phyloP scores from a whole-genome alignment of 2,888 invertebrate genomes.

The Cryptocheilus praepositus region DNA sequence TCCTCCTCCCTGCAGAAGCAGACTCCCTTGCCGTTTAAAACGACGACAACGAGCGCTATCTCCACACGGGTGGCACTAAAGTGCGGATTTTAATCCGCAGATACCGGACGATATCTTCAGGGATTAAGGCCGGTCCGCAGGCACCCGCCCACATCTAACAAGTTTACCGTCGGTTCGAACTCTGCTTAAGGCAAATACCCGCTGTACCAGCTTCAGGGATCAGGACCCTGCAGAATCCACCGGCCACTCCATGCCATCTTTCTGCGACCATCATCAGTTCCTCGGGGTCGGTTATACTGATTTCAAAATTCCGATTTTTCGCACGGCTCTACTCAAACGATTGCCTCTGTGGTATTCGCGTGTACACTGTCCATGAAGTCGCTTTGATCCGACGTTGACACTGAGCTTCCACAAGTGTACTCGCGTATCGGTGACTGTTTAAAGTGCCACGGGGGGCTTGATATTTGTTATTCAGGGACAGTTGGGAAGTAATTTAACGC shows the following conservation, averaged over 20 bases:
- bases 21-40: conserved; percentile 41
- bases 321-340: too few species aligned
- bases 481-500: too few species aligned
- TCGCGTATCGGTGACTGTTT: too few species aligned
- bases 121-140: conserved; percentile 62
- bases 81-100: conserved; percentile 71
- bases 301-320: too few species aligned
- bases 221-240: conserved; percentile 22
- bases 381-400: too few species aligned
- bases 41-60: conserved; percentile 53
- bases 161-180: conserved; percentile 56
- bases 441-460: too few species aligned
- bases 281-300: too few species aligned
- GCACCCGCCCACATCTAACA: conserved; percentile 50
- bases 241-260: neutral
- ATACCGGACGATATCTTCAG: conserved; percentile 68
- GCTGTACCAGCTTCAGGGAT: conserved; percentile 23
- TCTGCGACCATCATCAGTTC: neutral
- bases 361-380: too few species aligned
- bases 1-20: conserved; percentile 34
- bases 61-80: conserved; percentile 54
- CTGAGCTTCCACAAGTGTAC: too few species aligned
- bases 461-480: too few species aligned
- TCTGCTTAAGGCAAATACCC: conserved; percentile 56
- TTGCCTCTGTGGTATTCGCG: too few species aligned